Percentiles rank a stretch among this genome's conserved stretches.
phyloP scores from a whole-genome alignment of 1,140 invertebrate species.

The Pristionchus pacificus region DNA sequence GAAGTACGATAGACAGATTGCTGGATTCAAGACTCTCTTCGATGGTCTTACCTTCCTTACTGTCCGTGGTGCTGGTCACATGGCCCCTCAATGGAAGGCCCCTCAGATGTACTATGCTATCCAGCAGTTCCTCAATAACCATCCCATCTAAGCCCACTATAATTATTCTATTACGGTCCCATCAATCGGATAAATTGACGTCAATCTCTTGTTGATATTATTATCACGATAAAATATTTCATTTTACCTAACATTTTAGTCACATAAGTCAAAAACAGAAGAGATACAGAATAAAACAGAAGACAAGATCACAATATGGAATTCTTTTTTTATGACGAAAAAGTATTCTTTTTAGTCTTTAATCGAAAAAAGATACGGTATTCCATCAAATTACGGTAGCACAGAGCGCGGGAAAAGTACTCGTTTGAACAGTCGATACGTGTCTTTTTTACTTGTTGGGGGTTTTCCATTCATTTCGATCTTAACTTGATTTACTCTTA shows the following conservation, averaged over 20 bases:
- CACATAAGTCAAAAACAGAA: not conserved
- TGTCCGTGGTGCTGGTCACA: slow-evolving; percentile 57
- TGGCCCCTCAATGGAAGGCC: slow-evolving; percentile 65
- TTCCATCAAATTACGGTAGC: too few species aligned
- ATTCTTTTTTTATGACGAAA: too few species aligned
- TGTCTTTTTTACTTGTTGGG: too few species aligned
- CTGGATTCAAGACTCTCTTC: slow-evolving; percentile 56
- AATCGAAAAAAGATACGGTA: too few species aligned
- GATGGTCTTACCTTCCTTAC: slow-evolving; percentile 55
- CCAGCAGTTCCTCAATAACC: slow-evolving; percentile 58
- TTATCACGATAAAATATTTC: not conserved
- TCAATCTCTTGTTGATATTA: not conserved
- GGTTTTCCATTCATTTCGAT: too few species aligned
- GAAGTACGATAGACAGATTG: slow-evolving; percentile 53
- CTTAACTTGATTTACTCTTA: too few species aligned
- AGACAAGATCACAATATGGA: too few species aligned
- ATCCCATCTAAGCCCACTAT: slow-evolving; percentile 47
- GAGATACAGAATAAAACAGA: not conserved
- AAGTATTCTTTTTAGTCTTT: too few species aligned
- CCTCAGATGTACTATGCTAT: slow-evolving; percentile 60
- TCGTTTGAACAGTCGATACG: too few species aligned
- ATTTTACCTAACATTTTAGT: not conserved
- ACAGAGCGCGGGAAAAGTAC: too few species aligned
- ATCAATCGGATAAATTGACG: not conserved
- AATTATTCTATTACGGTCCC: not conserved